Evolutionary conservation across 2,113 vertebrate species (phyloP), one percentile per base, ranked within the genome.

Genomic region (Osmerus eperlanus): DNA sequence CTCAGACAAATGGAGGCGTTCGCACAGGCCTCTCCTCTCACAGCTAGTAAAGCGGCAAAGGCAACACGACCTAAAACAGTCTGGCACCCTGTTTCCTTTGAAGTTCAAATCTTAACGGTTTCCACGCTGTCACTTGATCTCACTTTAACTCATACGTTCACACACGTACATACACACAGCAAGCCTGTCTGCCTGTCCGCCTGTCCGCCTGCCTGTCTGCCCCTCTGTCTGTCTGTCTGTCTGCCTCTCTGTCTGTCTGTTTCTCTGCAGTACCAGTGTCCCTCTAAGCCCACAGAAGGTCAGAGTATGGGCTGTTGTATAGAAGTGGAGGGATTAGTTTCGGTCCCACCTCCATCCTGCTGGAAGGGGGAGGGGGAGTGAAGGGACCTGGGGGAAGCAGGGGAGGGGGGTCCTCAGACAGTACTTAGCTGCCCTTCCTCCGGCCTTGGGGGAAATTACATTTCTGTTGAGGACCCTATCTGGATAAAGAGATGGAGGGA

Each of bases 401-500:
- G 23, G 23, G 23, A 23, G 23, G 53, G 23, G 2, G 52, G 21
- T 51, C 52, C 12, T 53, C 15, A 54, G 23, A 41, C 19, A 32
- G 60, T 21, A 12, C 11, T 25, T 18, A 63, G 28, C 47, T 23
- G n/a, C 54, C 56, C 29, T 60, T 66, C 12, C 4, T 53, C 47
- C 53, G 62, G 36, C 32, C 72, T 73, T 70, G 67, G 11, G 54
- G 19, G 54, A 73, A 69, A 54, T 32, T 41, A 67, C 65, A 60
- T 65, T 78, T 73, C 61, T 32, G 32, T 41, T 18, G 25, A 54
- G 21, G 18, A 13, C n/a, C 65, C 73, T 32, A 81, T 73, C 70
- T 67, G 32, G 64, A 67, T 56, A 29, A 15, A 16, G 47, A 72
- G 59, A 55, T 19, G 19, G n/a, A 69, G 29, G 41, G n/a, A 54